Conservation (phyloP, 2,888 invertebrate species). For the Eristalis arbustorum region DNA sequence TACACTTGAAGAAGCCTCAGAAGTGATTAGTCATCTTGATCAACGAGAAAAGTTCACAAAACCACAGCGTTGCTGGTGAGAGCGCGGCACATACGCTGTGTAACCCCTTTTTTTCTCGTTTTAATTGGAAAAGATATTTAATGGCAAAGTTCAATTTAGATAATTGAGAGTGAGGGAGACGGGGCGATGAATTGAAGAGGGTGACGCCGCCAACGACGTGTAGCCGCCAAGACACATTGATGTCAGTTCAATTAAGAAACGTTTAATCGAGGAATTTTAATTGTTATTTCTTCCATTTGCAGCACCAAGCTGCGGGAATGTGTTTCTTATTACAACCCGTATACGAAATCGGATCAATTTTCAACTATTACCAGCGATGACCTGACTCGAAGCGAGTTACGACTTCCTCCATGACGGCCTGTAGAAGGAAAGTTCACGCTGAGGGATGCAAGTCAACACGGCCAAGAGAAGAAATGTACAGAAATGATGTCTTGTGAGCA, state of each 20-base stretch:
- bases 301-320: background rate
- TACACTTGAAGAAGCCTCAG: slow-evolving; percentile 57
- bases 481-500: too few species aligned
- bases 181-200: slow-evolving; percentile 53
- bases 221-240: background rate
- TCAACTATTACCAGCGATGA: background rate
- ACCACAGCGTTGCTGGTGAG: background rate
- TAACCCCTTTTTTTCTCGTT: slow-evolving; percentile 31
- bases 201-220: slow-evolving; percentile 35
- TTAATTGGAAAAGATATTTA: slow-evolving; percentile 64
- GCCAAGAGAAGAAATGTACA: too few species aligned
- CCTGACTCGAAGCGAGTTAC: too few species aligned
- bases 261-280: background rate
- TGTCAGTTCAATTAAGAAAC: background rate
- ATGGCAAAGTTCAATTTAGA: slow-evolving; percentile 70
- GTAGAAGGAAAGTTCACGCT: too few species aligned
- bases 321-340: background rate
- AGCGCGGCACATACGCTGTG: slow-evolving; percentile 5
- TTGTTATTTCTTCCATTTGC: background rate
- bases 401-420: too few species aligned
- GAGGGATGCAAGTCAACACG: too few species aligned
- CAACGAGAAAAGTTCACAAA: slow-evolving; percentile 40
- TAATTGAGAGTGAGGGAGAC: slow-evolving; percentile 53
- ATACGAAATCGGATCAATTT: background rate
- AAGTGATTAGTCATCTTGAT: slow-evolving; percentile 58